Conservation (phyloP, 2,797 vertebrate genomes). For the Triplophysa yarkandensis region DNA sequence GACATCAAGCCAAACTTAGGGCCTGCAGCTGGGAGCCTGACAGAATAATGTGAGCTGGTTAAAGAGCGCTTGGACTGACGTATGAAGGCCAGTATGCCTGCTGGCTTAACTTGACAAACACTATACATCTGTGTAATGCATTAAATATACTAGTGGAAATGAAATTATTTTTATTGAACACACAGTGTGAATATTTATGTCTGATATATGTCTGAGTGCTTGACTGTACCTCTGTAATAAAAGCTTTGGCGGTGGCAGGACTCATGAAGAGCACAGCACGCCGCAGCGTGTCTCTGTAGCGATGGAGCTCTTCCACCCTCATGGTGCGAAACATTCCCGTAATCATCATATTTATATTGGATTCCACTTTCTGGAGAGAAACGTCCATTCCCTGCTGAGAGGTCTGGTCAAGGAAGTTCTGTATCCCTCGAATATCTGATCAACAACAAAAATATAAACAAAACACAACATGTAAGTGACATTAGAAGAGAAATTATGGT, state of each 20-base stretch:
- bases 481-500: not conserved
- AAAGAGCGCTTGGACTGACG: slow-evolving; percentile 8
- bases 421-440: slow-evolving; percentile 95
- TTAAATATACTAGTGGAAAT: slow-evolving; percentile 12
- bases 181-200: not conserved
- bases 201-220: not conserved
- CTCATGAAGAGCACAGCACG: slow-evolving; percentile 96
- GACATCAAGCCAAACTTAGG: slow-evolving; percentile 7
- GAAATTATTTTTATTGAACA: slow-evolving; percentile 8
- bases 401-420: slow-evolving; percentile 94
- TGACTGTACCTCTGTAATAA: slow-evolving; percentile 88
- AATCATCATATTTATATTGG: slow-evolving; percentile 99
- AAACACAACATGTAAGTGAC: not conserved
- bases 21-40: slow-evolving; percentile 19
- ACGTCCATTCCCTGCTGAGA: slow-evolving; percentile 99
- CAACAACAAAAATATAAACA: slow-evolving; percentile 12
- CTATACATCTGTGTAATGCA: slow-evolving; percentile 14
- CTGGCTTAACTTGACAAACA: slow-evolving; percentile 12
- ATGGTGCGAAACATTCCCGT: slow-evolving; percentile 93
- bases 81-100: slow-evolving; percentile 10
- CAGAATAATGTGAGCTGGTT: slow-evolving; percentile 30
- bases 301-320: slow-evolving; percentile 95
- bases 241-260: slow-evolving; percentile 91
- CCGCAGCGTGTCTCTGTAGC: slow-evolving; percentile 93
- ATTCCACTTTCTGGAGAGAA: slow-evolving; percentile 97